phyloP scores from a whole-genome alignment of 2,888 invertebrate genomes.

The Elmis aenea region DNA sequence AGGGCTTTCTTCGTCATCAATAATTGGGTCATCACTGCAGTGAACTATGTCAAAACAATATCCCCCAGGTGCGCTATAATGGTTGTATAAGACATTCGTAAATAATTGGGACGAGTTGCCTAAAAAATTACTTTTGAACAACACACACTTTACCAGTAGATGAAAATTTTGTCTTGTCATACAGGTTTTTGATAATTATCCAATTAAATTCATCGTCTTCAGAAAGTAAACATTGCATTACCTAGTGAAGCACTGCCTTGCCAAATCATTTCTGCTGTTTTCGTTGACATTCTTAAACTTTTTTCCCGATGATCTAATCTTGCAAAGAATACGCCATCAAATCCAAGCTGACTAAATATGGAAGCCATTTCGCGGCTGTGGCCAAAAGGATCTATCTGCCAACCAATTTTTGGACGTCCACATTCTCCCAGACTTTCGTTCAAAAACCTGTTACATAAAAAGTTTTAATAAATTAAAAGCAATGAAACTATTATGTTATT shows the following conservation, averaged over 20 bases:
- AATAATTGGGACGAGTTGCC: slow-evolving; percentile 68
- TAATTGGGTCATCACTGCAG: slow-evolving; percentile 79
- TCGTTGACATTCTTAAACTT: slow-evolving; percentile 50
- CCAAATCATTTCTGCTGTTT: slow-evolving; percentile 83
- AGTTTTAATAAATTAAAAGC: background rate
- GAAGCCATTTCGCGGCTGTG: slow-evolving; percentile 83
- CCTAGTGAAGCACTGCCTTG: slow-evolving; percentile 65
- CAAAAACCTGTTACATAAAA: slow-evolving; percentile 35
- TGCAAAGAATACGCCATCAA: slow-evolving; percentile 82
- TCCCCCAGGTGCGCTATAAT: slow-evolving; percentile 79
- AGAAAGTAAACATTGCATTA: too few species aligned
- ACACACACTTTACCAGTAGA: too few species aligned
- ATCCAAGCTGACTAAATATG: slow-evolving; percentile 76
- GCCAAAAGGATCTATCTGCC: slow-evolving; percentile 83
- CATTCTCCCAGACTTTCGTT: slow-evolving; percentile 68
- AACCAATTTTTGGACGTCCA: slow-evolving; percentile 67
- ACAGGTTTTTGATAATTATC: too few species aligned
- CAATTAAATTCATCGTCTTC: too few species aligned
- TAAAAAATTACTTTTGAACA: slow-evolving; percentile 37
- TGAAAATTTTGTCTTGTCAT: too few species aligned
- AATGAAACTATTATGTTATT: too few species aligned
- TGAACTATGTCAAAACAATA: slow-evolving; percentile 86
- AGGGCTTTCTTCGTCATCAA: slow-evolving; percentile 74
- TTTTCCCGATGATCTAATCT: slow-evolving; percentile 87
- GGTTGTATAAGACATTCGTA: slow-evolving; percentile 77